phyloP scores from a whole-genome alignment of 2,888 invertebrate species.

The Caenorhabditis parvicauda region DNA sequence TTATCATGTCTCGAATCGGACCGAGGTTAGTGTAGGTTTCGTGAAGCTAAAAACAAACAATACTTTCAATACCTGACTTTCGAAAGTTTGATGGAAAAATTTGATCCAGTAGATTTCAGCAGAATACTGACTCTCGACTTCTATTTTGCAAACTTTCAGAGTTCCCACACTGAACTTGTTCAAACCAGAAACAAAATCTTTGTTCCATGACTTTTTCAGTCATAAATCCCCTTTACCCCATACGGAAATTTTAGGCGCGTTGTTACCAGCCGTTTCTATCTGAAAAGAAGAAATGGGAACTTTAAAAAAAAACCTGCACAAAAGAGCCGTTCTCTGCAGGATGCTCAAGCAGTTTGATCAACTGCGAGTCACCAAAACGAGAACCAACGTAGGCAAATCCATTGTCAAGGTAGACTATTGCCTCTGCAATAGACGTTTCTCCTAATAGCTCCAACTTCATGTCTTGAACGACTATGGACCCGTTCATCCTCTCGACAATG shows the following conservation, averaged over 20 bases:
- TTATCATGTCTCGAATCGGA: constrained; percentile 74
- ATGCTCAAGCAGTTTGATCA: constrained; percentile 74
- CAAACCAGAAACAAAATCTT: too few species aligned
- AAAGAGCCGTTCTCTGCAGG: constrained; percentile 72
- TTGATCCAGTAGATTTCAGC: too few species aligned
- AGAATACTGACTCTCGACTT: too few species aligned
- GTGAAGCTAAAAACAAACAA: constrained; percentile 69
- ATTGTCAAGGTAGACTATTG: constrained; percentile 95
- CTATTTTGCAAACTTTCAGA: too few species aligned
- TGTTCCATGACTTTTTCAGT: too few species aligned
- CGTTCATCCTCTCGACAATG: constrained; percentile 67
- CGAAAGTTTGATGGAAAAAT: too few species aligned
- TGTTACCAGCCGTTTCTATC: too few species aligned
- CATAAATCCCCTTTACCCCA: too few species aligned
- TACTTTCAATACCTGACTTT: too few species aligned
- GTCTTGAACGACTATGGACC: constrained; percentile 6
- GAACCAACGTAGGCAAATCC: constrained; percentile 92
- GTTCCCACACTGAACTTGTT: too few species aligned
- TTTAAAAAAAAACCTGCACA: constrained; percentile 72
- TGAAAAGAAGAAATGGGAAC: neutral
- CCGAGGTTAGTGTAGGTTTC: constrained; percentile 95
- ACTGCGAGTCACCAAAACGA: constrained; percentile 90
- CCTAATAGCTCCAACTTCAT: constrained; percentile 53
- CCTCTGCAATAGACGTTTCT: constrained; percentile 79
- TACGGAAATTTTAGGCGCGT: too few species aligned